A percentile compares a stretch with the other conserved stretches of the same genome.
phyloP scores from a whole-genome alignment of 2,113 vertebrate genomes.

The Dinomys branickii region DNA sequence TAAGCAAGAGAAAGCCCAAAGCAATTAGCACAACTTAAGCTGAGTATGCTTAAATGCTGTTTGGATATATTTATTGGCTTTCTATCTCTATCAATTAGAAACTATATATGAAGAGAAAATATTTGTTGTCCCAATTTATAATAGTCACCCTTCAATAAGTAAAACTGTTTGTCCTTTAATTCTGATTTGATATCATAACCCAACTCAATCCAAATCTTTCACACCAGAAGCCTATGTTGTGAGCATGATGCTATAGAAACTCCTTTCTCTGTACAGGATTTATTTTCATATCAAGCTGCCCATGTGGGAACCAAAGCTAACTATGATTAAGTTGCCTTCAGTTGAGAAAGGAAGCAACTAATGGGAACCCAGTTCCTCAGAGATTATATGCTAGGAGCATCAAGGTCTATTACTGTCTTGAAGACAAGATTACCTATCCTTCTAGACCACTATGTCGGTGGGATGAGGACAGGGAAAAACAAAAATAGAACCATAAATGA shows the following conservation, averaged over 20 bases:
- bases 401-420: neutral
- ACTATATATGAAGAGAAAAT: neutral
- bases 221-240: neutral
- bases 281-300: neutral
- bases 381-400: neutral
- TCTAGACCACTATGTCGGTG: neutral
- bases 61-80: neutral
- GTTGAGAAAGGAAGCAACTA: neutral
- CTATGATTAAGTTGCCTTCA: neutral
- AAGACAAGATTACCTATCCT: neutral
- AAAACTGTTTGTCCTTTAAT: neutral
- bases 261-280: neutral
- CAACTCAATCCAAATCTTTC: neutral
- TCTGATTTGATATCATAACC: neutral
- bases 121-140: neutral
- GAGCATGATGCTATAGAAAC: neutral
- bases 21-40: neutral
- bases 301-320: neutral
- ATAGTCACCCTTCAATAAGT: neutral
- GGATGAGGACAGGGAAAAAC: neutral
- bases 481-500: neutral
- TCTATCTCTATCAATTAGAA: neutral
- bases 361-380: neutral
- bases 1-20: neutral
- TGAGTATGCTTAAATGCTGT: neutral